Evolutionary conservation across 2,797 vertebrate species (phyloP).

Genomic region (Microctenopoma steveboyesi): DNA sequence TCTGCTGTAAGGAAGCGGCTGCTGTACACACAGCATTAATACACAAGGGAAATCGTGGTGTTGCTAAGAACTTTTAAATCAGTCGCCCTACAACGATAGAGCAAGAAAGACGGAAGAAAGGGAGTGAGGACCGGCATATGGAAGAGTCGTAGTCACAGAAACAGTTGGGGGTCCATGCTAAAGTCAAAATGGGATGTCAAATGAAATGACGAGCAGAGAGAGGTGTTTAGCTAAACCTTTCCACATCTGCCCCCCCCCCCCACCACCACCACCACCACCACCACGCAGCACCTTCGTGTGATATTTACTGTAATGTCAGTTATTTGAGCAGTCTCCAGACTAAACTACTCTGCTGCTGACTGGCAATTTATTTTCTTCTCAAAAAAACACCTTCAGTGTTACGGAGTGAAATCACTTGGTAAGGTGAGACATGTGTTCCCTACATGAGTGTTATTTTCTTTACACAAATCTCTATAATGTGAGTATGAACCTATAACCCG

Average conservation of each 20-base stretch:
- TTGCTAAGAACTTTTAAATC: slow-evolving; percentile 44
- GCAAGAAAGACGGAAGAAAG: slow-evolving; percentile 15
- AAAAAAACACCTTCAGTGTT: background rate
- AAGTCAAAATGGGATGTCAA: background rate
- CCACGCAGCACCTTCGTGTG: slow-evolving; percentile 6
- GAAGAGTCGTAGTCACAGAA: slow-evolving; percentile 26
- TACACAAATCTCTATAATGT: slow-evolving; percentile 14
- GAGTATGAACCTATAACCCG: background rate
- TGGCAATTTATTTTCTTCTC: slow-evolving; percentile 8
- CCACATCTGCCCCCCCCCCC: background rate
- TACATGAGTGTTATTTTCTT: background rate
- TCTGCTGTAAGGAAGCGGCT: slow-evolving; percentile 21
- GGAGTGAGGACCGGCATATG: slow-evolving; percentile 1
- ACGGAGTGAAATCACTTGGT: background rate
- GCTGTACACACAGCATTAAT: slow-evolving; percentile 14
- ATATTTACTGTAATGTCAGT: slow-evolving; percentile 17
- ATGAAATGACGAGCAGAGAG: slow-evolving; percentile 6
- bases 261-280: background rate
- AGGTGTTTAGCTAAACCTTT: background rate
- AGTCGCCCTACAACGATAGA: slow-evolving; percentile 30
- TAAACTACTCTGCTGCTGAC: slow-evolving; percentile 7
- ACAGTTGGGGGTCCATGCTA: slow-evolving; percentile 32
- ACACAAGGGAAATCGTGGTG: slow-evolving; percentile 31
- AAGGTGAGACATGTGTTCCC: background rate
- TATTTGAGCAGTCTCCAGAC: slow-evolving; percentile 31